Percentiles rank a stretch among this genome's conserved stretches.
phyloP scores from a whole-genome alignment of 2,888 invertebrate species.

The Acrobasis repandana region DNA sequence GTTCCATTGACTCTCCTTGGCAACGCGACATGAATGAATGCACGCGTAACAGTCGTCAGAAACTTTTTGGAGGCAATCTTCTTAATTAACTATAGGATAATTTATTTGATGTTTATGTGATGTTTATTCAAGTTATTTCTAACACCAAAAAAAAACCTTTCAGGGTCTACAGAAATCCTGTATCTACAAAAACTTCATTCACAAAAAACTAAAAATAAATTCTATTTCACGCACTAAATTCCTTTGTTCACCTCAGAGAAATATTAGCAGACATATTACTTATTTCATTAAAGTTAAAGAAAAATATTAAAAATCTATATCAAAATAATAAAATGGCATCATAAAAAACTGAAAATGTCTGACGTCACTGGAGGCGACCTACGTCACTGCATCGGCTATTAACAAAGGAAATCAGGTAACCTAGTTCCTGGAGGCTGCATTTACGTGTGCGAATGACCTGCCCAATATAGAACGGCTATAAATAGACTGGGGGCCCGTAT shows the following conservation, averaged over 20 bases:
- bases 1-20: not conserved
- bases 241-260: too few relatives aligned
- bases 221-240: too few relatives aligned
- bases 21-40: not conserved
- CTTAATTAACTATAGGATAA: not conserved
- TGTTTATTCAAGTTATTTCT: too few relatives aligned
- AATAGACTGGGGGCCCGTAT: constrained; percentile 68
- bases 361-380: constrained; percentile 66
- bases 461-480: constrained; percentile 79
- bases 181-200: too few relatives aligned
- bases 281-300: not conserved
- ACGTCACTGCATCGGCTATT: constrained; percentile 68
- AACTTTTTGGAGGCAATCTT: not conserved
- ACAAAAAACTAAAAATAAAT: too few relatives aligned
- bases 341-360: constrained; percentile 37
- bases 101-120: too few relatives aligned
- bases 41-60: not conserved
- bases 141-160: too few relatives aligned
- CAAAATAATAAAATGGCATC: not conserved
- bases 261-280: too few relatives aligned
- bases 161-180: too few relatives aligned
- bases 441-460: constrained; percentile 76
- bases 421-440: constrained; percentile 75
- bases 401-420: constrained; percentile 81
- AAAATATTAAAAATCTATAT: constrained; percentile 1